Conservation (phyloP, 2,113 vertebrate genomes). For the Tonatia bakeri region DNA sequence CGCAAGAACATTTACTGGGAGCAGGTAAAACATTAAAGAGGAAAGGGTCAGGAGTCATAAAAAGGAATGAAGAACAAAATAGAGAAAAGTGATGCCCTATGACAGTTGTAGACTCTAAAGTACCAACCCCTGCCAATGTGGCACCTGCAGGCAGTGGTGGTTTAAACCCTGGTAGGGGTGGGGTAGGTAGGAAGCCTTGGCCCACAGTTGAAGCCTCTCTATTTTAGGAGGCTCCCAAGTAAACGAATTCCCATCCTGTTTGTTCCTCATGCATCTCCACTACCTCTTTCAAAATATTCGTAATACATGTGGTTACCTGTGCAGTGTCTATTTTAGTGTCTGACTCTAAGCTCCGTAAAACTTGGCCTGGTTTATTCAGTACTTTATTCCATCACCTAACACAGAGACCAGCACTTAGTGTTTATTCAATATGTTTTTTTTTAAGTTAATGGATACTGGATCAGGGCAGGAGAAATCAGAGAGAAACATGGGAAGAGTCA, state of each 20-base stretch:
- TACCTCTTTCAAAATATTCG: not conserved
- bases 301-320: not conserved
- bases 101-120: not conserved
- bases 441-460: not conserved
- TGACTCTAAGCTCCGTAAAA: not conserved
- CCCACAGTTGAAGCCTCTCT: not conserved
- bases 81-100: not conserved
- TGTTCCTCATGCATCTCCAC: not conserved
- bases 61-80: not conserved
- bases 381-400: not conserved
- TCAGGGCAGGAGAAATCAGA: not conserved
- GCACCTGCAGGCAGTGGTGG: not conserved
- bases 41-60: not conserved
- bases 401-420: not conserved
- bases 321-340: not conserved
- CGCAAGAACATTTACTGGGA: not conserved
- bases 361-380: not conserved
- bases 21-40: not conserved
- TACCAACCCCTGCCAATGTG: not conserved
- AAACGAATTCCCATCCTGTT: not conserved
- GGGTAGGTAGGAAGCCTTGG: not conserved
- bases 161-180: not conserved
- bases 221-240: not conserved
- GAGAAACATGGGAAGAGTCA: not conserved
- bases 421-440: not conserved